Base-by-base conservation (phyloP, 2,888 invertebrate genomes). In the Drosophila colorata region DNA sequence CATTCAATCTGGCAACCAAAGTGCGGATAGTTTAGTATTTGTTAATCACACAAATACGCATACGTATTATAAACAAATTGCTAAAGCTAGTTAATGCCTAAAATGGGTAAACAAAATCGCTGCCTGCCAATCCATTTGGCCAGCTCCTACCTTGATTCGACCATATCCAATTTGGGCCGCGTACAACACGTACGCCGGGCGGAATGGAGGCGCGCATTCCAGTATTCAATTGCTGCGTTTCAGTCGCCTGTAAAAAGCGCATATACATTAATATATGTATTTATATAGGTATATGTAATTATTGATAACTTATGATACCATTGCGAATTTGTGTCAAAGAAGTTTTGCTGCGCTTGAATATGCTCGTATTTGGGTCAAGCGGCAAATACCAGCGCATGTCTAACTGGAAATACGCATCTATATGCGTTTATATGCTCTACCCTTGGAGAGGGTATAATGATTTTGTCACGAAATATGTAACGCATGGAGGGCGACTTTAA, bases 91-190 rank as follows among this genome's bases (percentile, higher is more conserved):
- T 82, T 79, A 85, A 80, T 83, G 58, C 56, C 56, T 53, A 48
- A 73, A 75, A 71, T 71, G 69, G 71, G 28, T 78, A 81, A 81
- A 75, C 77, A 74, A 73, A 63, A 31, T n/a, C 14, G 25, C 13
- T 33, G 33, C 33, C 33, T 33, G 33, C 33, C 33, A 33, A 4
- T 33, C 33, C 33, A 33, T 4, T 33, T 33, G 13, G 33, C 4
- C 13, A 59, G 35, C 35, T 70, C 80, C 88, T 92, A 94, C 94
- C 94, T 93, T 96, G 96, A 91, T 95, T 94, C 57, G 93, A 94
- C 97, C 97, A 97, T 90, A 95, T 94, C 97, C 97, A 97, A 92
- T 97, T 96, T 35, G 95, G 95, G 14, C 97, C 97, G 57, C 97
- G 93, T 9, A 96, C 95, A 59, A 97, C 96, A 78, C 96, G 93